phyloP scores from a whole-genome alignment of 2,113 vertebrate genomes.

The Talpa occidentalis region DNA sequence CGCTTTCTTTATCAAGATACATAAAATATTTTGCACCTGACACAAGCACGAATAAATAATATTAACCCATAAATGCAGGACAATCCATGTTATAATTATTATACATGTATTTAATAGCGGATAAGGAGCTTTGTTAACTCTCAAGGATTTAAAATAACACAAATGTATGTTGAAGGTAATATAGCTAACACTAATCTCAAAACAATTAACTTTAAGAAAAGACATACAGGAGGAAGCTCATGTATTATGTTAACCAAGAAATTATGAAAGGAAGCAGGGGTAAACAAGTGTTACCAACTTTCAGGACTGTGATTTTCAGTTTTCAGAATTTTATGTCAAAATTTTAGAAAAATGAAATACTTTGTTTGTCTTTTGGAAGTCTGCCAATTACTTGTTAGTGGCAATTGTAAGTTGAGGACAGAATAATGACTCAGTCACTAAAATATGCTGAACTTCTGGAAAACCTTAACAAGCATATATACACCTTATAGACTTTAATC shows the following conservation, averaged over 20 bases:
- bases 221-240: not conserved
- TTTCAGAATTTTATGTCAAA: slow-evolving; percentile 26
- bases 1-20: not conserved
- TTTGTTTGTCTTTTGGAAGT: not conserved
- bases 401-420: not conserved
- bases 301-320: not conserved
- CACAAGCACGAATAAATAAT: not conserved
- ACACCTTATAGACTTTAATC: not conserved
- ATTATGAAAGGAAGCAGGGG: not conserved
- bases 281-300: not conserved
- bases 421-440: not conserved
- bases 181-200: not conserved
- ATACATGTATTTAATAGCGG: not conserved
- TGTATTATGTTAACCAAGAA: not conserved
- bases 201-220: slow-evolving; percentile 6
- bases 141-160: slow-evolving; percentile 10
- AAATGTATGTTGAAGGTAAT: not conserved
- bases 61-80: not conserved
- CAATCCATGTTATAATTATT: not conserved
- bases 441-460: not conserved
- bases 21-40: not conserved
- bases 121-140: not conserved
- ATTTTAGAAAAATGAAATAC: not conserved
- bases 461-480: not conserved
- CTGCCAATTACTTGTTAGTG: not conserved